Evolutionary conservation across 2,797 vertebrate genomes (phyloP).

Genomic region (Tapirus indicus): DNA sequence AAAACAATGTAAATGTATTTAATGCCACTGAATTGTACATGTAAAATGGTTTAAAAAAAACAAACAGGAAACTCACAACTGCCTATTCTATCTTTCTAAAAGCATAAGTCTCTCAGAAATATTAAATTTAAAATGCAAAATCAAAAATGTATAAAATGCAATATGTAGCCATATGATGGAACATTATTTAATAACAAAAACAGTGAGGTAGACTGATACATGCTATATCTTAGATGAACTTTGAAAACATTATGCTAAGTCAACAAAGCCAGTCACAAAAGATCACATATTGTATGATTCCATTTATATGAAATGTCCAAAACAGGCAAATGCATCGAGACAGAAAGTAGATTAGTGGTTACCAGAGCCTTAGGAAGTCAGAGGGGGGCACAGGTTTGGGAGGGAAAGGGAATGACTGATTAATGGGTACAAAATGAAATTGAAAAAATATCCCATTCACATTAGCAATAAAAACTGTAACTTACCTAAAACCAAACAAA

Average conservation of each 20-base stretch:
- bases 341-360: not conserved
- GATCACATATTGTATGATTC: not conserved
- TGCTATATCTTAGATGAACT: not conserved
- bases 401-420: not conserved
- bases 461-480: not conserved
- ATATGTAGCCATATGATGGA: not conserved
- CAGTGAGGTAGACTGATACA: not conserved
- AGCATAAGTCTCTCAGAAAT: not conserved
- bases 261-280: not conserved
- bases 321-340: not conserved
- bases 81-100: not conserved
- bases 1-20: not conserved
- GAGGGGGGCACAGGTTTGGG: not conserved
- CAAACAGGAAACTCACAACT: not conserved
- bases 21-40: not conserved
- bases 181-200: not conserved
- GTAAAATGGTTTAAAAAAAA: not conserved
- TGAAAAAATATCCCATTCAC: not conserved
- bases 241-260: not conserved
- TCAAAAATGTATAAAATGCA: not conserved
- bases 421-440: not conserved
- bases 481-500: not conserved
- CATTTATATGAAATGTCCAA: not conserved
- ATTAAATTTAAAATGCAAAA: not conserved
- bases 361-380: not conserved